Evolutionary conservation across 2,113 vertebrate genomes (phyloP), one percentile per base, ranked within the genome.

Genomic region (Eurystomus gularis): DNA sequence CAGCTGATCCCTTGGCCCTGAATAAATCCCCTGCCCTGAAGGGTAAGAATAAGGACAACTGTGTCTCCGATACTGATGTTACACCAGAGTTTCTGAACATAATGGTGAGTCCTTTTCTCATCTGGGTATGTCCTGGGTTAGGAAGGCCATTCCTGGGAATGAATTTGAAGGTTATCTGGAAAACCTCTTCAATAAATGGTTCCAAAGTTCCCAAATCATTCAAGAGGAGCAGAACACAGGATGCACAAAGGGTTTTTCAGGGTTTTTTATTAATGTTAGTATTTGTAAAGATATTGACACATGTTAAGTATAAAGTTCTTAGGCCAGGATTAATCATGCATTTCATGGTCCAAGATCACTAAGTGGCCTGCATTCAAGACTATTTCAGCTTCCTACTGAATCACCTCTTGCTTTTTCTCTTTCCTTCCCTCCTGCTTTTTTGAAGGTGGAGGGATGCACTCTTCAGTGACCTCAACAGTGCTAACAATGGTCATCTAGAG

Each of bases 61-160:
- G 3, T 21, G 23, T 24, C 31, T 69, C 31, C 4, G 15, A 9
- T 11, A 19, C 39, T 70, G 31, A 44, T 9, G 14, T 42, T 73
- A 42, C 7, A 54, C 4, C 17, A 31, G 15, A 37, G 8, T 65
- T 60, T 49, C 15, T 39, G 19, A 79, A 82, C 9, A 9, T 28
- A 39, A 6, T 9, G 14, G 2, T 28, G 25, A 46, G 37, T 72
- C 17, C 11, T 64, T 11, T n/a, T 40, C 52, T 87, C 6, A 58
- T 15, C 7, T 37, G 9, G 7, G 3, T 5, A 35, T 5, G 1
- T 40, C 24, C 24, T 17, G 5, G 1, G 8, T 61, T 51, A 76
- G 44, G 52, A 20, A 26, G 13, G 16, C 3, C 19, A 11, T 65
- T 60, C 10, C 23, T 49, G 11, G 7, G 16, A 11, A 9, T 4